phyloP scores from a whole-genome alignment of 2,888 invertebrate genomes.

The Pterostichus madidus region DNA sequence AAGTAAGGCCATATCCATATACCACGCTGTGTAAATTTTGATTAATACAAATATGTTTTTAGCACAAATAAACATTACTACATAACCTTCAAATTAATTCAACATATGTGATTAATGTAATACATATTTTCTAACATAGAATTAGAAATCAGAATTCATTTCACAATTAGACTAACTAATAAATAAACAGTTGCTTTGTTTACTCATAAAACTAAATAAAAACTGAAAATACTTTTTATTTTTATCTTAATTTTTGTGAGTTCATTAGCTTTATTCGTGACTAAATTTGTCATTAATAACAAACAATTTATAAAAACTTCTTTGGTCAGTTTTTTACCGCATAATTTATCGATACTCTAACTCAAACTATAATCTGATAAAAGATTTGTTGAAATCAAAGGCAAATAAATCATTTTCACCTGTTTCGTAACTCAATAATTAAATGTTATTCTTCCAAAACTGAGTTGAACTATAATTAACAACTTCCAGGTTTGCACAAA shows the following conservation, averaged over 20 bases:
- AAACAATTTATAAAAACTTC: neutral
- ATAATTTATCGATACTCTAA: neutral
- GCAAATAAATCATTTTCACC: neutral
- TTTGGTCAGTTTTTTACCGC: neutral
- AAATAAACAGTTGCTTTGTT: neutral
- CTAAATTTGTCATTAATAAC: conserved; percentile 3
- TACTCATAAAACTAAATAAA: neutral
- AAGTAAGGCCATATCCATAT: conserved; percentile 8
- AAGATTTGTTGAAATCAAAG: neutral
- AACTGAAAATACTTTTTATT: neutral
- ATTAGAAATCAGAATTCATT: neutral
- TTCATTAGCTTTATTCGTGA: neutral
- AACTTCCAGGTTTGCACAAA: conserved; percentile 2
- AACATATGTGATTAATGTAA: conserved; percentile 8
- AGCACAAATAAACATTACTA: conserved; percentile 22
- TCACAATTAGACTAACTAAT: neutral
- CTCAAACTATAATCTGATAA: neutral
- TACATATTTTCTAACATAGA: neutral
- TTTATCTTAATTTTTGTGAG: neutral
- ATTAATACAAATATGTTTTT: conserved; percentile 30
- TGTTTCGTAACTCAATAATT: neutral
- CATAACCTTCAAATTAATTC: conserved; percentile 4
- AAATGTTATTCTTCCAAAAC: conserved; percentile 1
- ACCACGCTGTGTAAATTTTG: conserved; percentile 14
- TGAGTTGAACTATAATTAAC: neutral